Percentiles rank a stretch among this genome's conserved stretches.
Conservation (phyloP, 2,113 vertebrate genomes). For the Chloropsis hardwickii region DNA sequence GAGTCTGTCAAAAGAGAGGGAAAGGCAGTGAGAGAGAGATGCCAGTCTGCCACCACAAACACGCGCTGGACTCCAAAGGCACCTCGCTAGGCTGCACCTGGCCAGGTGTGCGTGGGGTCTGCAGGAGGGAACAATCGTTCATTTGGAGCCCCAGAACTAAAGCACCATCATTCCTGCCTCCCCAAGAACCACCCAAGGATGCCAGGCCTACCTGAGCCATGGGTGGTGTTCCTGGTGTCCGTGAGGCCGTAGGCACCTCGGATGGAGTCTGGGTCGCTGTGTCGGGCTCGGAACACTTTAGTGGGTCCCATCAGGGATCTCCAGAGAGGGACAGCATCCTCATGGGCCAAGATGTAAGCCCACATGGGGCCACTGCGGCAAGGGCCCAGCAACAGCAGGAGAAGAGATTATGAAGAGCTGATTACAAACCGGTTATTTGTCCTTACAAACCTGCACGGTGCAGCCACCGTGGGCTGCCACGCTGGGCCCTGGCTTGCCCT, state of each 20-base stretch:
- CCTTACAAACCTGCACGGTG: neutral
- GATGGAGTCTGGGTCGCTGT: conserved; percentile 79
- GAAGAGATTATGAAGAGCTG: neutral
- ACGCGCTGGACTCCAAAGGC: accelerated
- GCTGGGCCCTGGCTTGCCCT: neutral
- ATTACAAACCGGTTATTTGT: neutral
- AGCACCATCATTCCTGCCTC: neutral
- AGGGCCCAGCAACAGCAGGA: neutral
- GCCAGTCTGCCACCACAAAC: neutral
- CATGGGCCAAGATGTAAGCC: conserved; percentile 89
- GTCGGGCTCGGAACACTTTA: conserved; percentile 86
- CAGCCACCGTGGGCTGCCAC: neutral
- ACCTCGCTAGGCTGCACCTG: accelerated
- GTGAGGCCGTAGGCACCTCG: conserved; percentile 89
- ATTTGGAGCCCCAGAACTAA: neutral
- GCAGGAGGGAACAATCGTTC: neutral
- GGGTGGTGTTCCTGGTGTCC: conserved; percentile 93
- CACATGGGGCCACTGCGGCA: conserved; percentile 86
- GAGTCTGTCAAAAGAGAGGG: conserved; percentile 78
- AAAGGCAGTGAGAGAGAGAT: neutral
- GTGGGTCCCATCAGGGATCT: conserved; percentile 93
- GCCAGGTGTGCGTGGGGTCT: neutral
- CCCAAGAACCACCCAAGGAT: neutral
- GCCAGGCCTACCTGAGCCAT: conserved; percentile 85
- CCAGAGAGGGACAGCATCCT: conserved; percentile 86